Evolutionary conservation across 2,797 vertebrate genomes (phyloP).

Genomic region (Melanotaenia boesemani): DNA sequence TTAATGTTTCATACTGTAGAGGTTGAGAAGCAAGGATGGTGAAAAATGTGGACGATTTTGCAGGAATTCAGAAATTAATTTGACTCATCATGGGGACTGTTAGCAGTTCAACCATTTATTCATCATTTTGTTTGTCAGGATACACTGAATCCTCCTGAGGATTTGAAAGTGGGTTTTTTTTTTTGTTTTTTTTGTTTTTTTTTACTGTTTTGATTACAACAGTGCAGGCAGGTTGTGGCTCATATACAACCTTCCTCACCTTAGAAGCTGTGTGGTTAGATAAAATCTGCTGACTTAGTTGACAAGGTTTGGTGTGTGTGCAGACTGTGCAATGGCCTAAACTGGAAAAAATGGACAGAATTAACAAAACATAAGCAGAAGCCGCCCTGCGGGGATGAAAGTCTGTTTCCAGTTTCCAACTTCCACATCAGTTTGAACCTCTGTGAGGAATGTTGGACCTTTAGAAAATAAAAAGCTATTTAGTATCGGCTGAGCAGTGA

Average conservation of each 20-base stretch:
- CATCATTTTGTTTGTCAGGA: constrained; percentile 35
- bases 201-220: constrained; percentile 38
- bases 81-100: neutral
- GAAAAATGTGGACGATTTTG: neutral
- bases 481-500: neutral
- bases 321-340: constrained; percentile 1
- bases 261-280: neutral
- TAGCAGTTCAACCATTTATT: neutral
- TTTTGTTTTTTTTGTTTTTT: neutral
- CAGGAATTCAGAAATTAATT: constrained; percentile 10
- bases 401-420: constrained; percentile 36
- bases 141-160: constrained; percentile 22
- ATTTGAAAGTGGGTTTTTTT: constrained; percentile 2
- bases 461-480: constrained; percentile 27
- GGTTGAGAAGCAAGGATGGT: neutral
- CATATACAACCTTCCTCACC: neutral
- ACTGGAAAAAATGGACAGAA: constrained; percentile 18
- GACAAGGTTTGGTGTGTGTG: neutral
- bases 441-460: constrained; percentile 34
- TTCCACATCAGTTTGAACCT: constrained; percentile 30
- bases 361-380: constrained; percentile 11
- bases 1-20: neutral
- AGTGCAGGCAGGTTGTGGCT: constrained; percentile 19
- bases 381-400: neutral
- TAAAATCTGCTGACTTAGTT: constrained; percentile 2